phyloP scores from a whole-genome alignment of 2,888 invertebrate species.

The Danaus chrysippus region DNA sequence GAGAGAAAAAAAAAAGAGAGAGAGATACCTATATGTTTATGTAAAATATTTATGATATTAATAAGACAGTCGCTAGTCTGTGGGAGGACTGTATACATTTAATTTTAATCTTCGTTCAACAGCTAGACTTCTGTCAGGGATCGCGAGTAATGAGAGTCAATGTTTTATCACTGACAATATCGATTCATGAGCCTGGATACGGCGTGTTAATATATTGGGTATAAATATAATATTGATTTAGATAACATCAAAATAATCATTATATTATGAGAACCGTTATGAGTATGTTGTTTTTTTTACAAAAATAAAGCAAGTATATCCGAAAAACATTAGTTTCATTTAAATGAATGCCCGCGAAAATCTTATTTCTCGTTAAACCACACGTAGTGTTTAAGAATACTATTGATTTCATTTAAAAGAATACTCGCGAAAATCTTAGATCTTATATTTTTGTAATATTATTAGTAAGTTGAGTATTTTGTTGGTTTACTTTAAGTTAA shows the following conservation, averaged over 20 bases:
- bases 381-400: no score
- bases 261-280: no score
- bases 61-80: constrained; percentile 12
- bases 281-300: no score
- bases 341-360: no score
- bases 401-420: constrained; percentile 1
- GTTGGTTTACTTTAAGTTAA: no score
- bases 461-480: no score
- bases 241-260: neutral
- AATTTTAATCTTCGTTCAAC: constrained; percentile 75
- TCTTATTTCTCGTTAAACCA: no score
- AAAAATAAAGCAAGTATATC: no score
- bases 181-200: constrained; percentile 29
- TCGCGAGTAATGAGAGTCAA: constrained; percentile 55
- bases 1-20: no score
- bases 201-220: constrained; percentile 12
- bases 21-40: no score
- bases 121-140: constrained; percentile 54
- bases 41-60: neutral
- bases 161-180: constrained; percentile 31
- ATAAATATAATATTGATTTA: constrained; percentile 6
- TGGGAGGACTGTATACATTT: constrained; percentile 59
- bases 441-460: neutral
- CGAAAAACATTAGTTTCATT: no score
- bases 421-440: no score